Conservation (phyloP, 2,888 invertebrate genomes). For the Galerucella calmariensis region DNA sequence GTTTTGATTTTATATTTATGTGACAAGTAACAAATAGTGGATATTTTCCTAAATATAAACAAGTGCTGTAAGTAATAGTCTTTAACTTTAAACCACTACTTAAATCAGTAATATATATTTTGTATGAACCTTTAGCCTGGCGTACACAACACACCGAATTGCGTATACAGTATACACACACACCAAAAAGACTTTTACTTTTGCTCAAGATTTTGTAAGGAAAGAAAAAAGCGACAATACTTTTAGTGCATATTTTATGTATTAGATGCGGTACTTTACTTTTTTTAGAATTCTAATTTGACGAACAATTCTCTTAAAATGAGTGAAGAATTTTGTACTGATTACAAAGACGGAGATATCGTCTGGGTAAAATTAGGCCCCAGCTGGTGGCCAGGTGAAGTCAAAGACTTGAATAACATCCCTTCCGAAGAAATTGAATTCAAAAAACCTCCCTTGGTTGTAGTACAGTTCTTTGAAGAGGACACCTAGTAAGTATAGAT, state of each 20-base stretch:
- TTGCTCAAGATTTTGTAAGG: background rate
- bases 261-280: background rate
- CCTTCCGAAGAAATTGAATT: conserved; percentile 76
- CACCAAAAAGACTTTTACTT: conserved; percentile 7
- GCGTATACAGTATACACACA: conserved; percentile 6
- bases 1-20: conserved; percentile 63
- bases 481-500: conserved; percentile 77
- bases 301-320: conserved; percentile 63
- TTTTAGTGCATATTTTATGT: background rate
- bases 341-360: conserved; percentile 78
- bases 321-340: conserved; percentile 77
- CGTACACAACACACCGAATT: conserved; percentile 24
- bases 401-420: conserved; percentile 71
- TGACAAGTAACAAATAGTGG: conserved; percentile 61
- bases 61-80: conserved; percentile 39
- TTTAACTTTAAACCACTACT: background rate
- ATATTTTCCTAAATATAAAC: conserved; percentile 56
- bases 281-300: conserved; percentile 30
- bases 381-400: conserved; percentile 90
- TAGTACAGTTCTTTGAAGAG: conserved; percentile 88
- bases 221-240: background rate
- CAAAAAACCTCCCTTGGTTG: conserved; percentile 79
- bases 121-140: background rate
- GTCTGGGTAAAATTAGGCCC: conserved; percentile 87
- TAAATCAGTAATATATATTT: conserved; percentile 1